These are phyloP conservation scores for Hycleus cichorii DNA, from an alignment of 1,140 invertebrate species.

Conservation along the genomic window DNA sequence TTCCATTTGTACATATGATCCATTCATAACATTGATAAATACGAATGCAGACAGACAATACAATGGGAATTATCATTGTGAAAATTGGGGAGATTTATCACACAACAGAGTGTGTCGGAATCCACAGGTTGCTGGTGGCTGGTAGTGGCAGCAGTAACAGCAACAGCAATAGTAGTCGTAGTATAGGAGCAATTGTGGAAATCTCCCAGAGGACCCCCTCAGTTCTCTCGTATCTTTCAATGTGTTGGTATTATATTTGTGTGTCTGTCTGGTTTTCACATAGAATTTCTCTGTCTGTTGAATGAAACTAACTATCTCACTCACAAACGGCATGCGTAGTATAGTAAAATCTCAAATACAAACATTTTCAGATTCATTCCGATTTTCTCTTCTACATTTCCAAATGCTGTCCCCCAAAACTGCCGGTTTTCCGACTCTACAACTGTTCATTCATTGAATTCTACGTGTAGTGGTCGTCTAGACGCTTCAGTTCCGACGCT, in stretches of 20 bases:
- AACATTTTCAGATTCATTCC: slow-evolving; percentile 19
- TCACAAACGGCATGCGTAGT: slow-evolving; percentile 29
- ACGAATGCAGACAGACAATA: slow-evolving; percentile 23
- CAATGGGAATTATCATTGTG: slow-evolving; percentile 5
- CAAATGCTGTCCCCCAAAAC: no score
- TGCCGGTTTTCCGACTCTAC: slow-evolving; percentile 17
- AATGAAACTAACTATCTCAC: slow-evolving; percentile 24
- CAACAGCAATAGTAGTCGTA: slow-evolving; percentile 10
- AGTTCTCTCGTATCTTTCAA: neutral
- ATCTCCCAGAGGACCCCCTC: slow-evolving; percentile 21
- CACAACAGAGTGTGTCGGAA: slow-evolving; percentile 16
- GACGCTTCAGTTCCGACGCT: no score
- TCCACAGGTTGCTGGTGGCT: slow-evolving; percentile 31
- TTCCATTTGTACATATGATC: no score
- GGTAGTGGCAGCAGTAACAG: slow-evolving; percentile 13
- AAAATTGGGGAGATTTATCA: slow-evolving; percentile 28
- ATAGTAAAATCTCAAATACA: no score
- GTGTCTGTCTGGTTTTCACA: no score
- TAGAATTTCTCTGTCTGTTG: slow-evolving; percentile 23
- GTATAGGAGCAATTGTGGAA: slow-evolving; percentile 7
- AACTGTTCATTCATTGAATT: no score
- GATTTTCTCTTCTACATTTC: slow-evolving; percentile 21
- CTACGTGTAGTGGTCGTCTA: no score
- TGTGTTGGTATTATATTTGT: no score
- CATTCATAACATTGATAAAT: neutral